Base-by-base conservation (phyloP, 2,797 vertebrate species). In the Heterohyrax brucei region DNA sequence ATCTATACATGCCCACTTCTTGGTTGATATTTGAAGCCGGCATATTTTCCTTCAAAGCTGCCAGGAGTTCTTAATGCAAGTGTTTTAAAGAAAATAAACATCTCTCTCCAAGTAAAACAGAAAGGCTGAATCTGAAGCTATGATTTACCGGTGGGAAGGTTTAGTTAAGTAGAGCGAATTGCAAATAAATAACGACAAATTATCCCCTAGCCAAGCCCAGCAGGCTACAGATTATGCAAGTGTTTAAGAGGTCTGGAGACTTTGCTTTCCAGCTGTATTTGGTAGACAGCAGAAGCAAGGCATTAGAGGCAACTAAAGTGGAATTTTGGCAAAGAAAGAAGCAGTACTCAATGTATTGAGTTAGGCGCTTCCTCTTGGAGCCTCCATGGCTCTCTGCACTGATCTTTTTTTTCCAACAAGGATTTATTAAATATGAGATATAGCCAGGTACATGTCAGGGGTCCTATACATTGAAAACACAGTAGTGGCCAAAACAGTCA, bases 171-270 rank as follows among this genome's bases (percentile, higher is more conserved):
- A 92, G 66, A 94, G 92, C 79, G 62, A 82, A 50, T 75, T 91
- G 84, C 95, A 96, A 96, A 96, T 89, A 92, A 95, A 97, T 3
- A 33, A 87, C 59, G 87, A 97, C 10, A 86, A 97, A 96, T 96
- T 84, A 88, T 14, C 61, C 75, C 2, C 80, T 61, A 80, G 95
- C 81, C 95, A 66, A 89, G 79, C 97, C 26, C 85, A 96, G 96
- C 72, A 91, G 94, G 87, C 75, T 84, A 87, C 59, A 89, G 90
- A 91, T 87, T 56, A 75, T 6, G 79, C 4, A 28, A 21, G 66
- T 84, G 48, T 95, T 97, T 95, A 93, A 30, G 16, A 78, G 76
- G 61, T 87, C 61, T 30, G 70, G 89, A 91, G 87, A 61, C 48
- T 77, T 78, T 0, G 56, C 78, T 83, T 97, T 95, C 96, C 44